Conservation (phyloP, 2,888 invertebrate species). For the Aphidoletes aphidimyza region DNA sequence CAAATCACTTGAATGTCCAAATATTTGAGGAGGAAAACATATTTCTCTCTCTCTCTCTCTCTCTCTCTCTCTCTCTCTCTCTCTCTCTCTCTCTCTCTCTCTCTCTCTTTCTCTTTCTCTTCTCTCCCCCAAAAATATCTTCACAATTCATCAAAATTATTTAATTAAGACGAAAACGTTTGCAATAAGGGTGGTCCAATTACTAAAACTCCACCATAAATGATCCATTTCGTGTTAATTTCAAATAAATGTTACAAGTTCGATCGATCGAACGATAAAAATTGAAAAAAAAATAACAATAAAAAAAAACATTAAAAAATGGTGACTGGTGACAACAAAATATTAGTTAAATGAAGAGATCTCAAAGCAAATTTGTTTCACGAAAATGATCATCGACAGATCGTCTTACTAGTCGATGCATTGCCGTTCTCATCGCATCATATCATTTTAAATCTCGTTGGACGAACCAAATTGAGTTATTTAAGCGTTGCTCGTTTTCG, state of each 20-base stretch:
- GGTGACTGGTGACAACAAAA: too few relatives aligned
- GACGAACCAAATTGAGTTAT: constrained; percentile 25
- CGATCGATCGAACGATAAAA: background rate
- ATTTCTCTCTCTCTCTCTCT: too few relatives aligned
- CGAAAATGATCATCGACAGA: background rate
- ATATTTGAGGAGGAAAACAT: too few relatives aligned
- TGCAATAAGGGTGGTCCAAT: background rate
- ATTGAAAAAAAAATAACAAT: background rate
- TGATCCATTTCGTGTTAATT: background rate
- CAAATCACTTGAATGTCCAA: too few relatives aligned
- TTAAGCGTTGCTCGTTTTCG: background rate
- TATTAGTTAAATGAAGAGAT: too few relatives aligned
- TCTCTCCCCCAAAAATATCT: too few relatives aligned
- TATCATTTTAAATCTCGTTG: background rate
- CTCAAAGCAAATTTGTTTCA: background rate
- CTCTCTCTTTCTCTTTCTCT: too few relatives aligned
- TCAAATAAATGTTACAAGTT: background rate
- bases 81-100: too few relatives aligned
- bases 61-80: too few relatives aligned
- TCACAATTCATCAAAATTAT: background rate
- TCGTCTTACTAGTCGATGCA: background rate
- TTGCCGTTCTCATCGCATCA: background rate
- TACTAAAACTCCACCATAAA: background rate
- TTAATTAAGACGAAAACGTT: background rate
- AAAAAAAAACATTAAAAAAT: too few relatives aligned